Evolutionary conservation across 2,797 vertebrate species (phyloP).

Genomic region (Platyrinchus mystaceus): DNA sequence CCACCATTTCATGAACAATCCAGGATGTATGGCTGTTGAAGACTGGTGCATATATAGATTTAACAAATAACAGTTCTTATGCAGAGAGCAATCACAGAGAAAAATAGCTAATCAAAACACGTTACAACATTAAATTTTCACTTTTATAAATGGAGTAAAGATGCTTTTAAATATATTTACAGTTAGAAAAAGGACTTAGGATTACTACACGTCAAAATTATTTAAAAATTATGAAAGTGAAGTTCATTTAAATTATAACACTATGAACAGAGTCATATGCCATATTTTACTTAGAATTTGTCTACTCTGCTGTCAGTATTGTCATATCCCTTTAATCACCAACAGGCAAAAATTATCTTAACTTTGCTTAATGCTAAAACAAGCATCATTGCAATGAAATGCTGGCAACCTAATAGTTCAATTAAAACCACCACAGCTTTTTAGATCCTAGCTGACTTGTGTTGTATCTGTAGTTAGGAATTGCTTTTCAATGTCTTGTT

Average conservation of each 20-base stretch:
- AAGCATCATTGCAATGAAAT: slow-evolving; percentile 6
- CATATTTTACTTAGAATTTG: not conserved
- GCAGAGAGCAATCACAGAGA: slow-evolving; percentile 48
- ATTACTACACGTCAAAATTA: slow-evolving; percentile 41
- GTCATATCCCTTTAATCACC: slow-evolving; percentile 8
- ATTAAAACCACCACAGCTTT: slow-evolving; percentile 31
- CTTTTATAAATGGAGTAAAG: slow-evolving; percentile 61
- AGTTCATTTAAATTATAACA: slow-evolving; percentile 48
- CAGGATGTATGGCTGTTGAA: slow-evolving; percentile 31
- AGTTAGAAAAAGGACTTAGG: slow-evolving; percentile 19
- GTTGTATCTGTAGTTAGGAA: not conserved
- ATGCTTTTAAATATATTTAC: slow-evolving; percentile 68
- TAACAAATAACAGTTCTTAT: slow-evolving; percentile 47
- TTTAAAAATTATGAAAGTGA: slow-evolving; percentile 26
- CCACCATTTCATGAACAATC: slow-evolving; percentile 10
- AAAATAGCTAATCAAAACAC: slow-evolving; percentile 65
- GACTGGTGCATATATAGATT: slow-evolving; percentile 33
- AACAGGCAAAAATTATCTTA: not conserved
- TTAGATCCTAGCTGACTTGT: not conserved
- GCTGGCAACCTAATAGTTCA: not conserved
- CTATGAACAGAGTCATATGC: slow-evolving; percentile 22
- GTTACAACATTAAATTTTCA: slow-evolving; percentile 61
- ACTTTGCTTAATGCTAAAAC: slow-evolving; percentile 13
- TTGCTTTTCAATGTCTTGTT: not conserved
- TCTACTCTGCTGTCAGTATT: slow-evolving; percentile 24